These are phyloP conservation scores for Ibycter americanus DNA, from an alignment of 2,797 vertebrate species.

Conservation along the genomic window DNA sequence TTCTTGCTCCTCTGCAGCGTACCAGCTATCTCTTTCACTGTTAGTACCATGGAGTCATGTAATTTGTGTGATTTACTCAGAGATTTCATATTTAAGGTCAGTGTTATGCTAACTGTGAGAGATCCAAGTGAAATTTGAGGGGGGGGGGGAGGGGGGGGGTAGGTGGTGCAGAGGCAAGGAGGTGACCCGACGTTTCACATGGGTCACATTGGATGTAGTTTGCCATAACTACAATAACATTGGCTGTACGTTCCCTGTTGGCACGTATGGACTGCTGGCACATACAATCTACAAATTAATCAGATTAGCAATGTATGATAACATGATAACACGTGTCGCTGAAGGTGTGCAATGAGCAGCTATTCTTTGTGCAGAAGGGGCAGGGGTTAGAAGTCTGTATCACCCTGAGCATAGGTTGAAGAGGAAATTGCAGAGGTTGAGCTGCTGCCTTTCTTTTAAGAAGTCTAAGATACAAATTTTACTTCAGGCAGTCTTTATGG, in stretches of 20 bases:
- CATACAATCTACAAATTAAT: neutral
- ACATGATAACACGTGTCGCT: neutral
- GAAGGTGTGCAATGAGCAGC: neutral
- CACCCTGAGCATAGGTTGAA: neutral
- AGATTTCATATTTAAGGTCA: neutral
- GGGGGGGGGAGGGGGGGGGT: accelerated
- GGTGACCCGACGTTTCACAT: neutral
- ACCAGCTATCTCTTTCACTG: neutral
- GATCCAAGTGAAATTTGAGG: neutral
- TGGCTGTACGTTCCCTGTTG: neutral
- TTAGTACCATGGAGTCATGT: neutral
- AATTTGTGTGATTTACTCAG: neutral
- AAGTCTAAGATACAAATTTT: neutral
- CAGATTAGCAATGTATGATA: neutral
- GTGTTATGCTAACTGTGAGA: neutral
- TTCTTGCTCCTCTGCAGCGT: neutral
- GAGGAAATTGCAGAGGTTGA: neutral
- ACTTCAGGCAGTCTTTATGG: neutral
- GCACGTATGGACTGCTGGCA: neutral
- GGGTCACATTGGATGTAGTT: neutral
- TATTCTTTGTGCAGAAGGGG: neutral
- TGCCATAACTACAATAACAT: no score
- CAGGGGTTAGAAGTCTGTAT: neutral
- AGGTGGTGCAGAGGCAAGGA: neutral
- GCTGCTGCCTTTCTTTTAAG: neutral